A percentile compares a stretch with the other conserved stretches of the same genome.
Conservation (phyloP, 2,113 vertebrate genomes). For the Cryptomyrus ogoouensis region DNA sequence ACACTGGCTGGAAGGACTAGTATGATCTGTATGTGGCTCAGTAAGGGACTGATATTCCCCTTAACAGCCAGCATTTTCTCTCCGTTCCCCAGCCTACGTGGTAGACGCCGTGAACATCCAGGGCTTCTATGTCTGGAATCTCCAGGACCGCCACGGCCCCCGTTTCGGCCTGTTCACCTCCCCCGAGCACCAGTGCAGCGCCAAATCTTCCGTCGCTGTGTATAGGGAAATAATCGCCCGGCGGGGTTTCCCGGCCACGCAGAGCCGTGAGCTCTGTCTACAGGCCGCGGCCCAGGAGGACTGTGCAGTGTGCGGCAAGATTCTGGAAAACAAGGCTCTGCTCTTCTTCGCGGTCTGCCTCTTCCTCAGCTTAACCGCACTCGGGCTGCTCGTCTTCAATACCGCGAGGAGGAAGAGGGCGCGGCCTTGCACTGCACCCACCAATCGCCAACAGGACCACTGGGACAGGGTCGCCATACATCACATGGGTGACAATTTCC, state of each 20-base stretch:
- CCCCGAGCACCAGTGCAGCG: conserved; percentile 60
- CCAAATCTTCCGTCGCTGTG: conserved; percentile 71
- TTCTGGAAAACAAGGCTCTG: conserved; percentile 68
- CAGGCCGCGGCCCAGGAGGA: background rate
- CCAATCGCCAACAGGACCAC: conserved; percentile 8
- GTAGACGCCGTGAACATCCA: conserved; percentile 77
- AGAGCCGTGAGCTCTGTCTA: conserved; percentile 38
- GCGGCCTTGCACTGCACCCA: conserved; percentile 19
- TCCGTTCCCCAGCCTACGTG: conserved; percentile 63
- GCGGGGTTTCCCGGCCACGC: conserved; percentile 61
- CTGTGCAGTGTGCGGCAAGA: conserved; percentile 63
- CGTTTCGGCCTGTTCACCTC: conserved; percentile 82
- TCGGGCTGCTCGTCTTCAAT: conserved; percentile 57
- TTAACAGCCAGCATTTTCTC: background rate
- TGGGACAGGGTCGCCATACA: conserved; percentile 22
- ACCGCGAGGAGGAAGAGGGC: conserved; percentile 62
- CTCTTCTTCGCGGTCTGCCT: conserved; percentile 78
- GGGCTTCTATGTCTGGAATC: conserved; percentile 85
- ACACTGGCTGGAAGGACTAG: background rate
- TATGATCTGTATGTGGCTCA: background rate
- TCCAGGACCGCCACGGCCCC: conserved; percentile 70
- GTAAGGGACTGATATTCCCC: background rate
- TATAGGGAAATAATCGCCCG: conserved; percentile 72
- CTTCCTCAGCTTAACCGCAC: conserved; percentile 59
- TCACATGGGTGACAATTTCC: conserved; percentile 8